Percentiles rank a stretch among this genome's conserved stretches.
Conservation (phyloP, 92 coral and sea anemone species). For the Micromussa lordhowensis region DNA sequence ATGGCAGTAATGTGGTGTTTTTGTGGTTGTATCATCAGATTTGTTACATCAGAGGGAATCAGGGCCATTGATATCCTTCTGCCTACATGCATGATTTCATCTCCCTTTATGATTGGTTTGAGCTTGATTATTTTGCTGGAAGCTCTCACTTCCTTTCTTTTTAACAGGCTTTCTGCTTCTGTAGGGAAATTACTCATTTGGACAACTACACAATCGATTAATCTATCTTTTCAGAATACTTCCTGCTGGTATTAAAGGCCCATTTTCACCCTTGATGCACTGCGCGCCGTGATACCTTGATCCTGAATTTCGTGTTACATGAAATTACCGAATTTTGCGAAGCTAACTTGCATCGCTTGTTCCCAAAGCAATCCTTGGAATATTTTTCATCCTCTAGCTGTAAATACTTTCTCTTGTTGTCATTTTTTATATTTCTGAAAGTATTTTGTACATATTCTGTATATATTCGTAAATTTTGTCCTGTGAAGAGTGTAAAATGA, state of each 20-base stretch:
- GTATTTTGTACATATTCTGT: no score
- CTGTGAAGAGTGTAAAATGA: no score
- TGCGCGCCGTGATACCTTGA: no score
- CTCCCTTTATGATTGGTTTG: conserved; percentile 49
- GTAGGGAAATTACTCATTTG: conserved; percentile 48
- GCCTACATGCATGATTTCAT: conserved; percentile 40
- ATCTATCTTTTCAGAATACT: neutral
- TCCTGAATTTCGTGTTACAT: no score
- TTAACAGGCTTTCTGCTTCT: conserved; percentile 36
- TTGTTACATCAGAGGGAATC: conserved; percentile 52
- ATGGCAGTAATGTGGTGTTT: conserved; percentile 36
- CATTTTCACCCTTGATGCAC: no score
- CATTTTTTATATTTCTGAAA: no score
- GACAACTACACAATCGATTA: neutral
- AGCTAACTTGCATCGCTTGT: no score
- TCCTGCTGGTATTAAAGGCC: conserved; percentile 43
- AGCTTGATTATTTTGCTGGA: conserved; percentile 40
- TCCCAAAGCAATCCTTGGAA: no score
- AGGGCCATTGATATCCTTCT: conserved; percentile 51
- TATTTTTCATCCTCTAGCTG: no score
- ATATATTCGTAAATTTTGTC: no score
- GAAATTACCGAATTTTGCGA: no score
- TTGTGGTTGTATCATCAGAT: conserved; percentile 53
- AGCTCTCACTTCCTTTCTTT: conserved; percentile 32
- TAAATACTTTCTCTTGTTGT: no score